These are phyloP conservation scores for Lasiurus borealis DNA, from an alignment of 2,113 vertebrate genomes.

Conservation along the genomic window DNA sequence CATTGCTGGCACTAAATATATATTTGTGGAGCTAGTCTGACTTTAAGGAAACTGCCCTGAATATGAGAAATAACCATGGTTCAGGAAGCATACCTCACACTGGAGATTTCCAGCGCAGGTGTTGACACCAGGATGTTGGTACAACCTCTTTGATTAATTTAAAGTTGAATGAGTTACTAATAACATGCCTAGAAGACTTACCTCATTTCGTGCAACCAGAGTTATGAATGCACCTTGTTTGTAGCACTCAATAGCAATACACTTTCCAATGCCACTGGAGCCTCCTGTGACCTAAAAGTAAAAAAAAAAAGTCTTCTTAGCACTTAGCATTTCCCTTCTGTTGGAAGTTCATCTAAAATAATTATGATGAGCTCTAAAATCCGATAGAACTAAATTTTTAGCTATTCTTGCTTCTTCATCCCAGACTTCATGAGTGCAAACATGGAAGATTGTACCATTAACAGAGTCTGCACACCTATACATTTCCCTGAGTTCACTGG, in stretches of 20 bases:
- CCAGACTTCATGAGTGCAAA: background rate
- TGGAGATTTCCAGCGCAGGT: background rate
- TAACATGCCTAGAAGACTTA: conserved; percentile 80
- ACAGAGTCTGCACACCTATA: background rate
- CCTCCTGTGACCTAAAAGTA: conserved; percentile 95
- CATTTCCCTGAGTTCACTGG: background rate
- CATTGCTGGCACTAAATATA: background rate
- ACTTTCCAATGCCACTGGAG: conserved; percentile 98
- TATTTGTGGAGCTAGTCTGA: background rate
- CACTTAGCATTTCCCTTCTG: background rate
- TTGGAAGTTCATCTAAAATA: background rate
- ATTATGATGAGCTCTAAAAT: background rate
- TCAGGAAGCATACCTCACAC: background rate
- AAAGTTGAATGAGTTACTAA: background rate
- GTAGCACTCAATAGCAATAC: conserved; percentile 96
- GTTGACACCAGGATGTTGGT: accelerated
- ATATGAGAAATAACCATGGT: background rate
- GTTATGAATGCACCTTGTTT: conserved; percentile 98
- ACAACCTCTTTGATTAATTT: accelerated
- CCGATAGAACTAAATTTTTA: background rate
- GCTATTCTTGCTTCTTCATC: background rate
- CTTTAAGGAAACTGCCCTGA: background rate
- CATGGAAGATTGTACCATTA: background rate
- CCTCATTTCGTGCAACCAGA: conserved; percentile 97
- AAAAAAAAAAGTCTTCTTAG: background rate